phyloP scores from a whole-genome alignment of 2,888 invertebrate genomes.

The Cataglyphis altisquamis region DNA sequence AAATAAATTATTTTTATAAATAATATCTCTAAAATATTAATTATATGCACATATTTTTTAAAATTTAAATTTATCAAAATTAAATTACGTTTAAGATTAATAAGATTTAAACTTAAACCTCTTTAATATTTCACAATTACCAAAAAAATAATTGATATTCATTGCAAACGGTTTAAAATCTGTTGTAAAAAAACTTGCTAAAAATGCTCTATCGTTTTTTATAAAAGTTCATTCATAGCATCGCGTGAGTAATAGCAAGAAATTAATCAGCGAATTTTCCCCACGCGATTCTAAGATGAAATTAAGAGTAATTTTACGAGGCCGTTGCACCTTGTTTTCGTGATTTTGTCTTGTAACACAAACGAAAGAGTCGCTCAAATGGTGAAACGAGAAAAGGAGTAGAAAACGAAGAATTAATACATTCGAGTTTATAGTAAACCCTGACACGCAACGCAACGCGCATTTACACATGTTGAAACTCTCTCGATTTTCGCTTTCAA shows the following conservation, averaged over 20 bases:
- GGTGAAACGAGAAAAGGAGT: constrained; percentile 50
- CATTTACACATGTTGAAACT: constrained; percentile 5
- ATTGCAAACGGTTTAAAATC: neutral
- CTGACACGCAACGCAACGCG: constrained; percentile 59
- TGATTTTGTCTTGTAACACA: neutral
- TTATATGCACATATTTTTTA: neutral
- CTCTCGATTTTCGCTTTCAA: constrained; percentile 59
- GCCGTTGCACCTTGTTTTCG: constrained; percentile 54
- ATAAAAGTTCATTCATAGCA: neutral
- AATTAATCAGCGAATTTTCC: constrained; percentile 32
- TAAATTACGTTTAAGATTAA: neutral
- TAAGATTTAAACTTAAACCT: neutral
- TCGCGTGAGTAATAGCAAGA: neutral
- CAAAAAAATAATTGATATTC: neutral
- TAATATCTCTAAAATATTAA: neutral
- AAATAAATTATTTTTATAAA: constrained; percentile 11
- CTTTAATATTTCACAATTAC: neutral
- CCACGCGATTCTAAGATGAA: constrained; percentile 37
- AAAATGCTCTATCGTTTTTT: neutral
- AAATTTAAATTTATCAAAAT: neutral
- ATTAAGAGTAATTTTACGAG: constrained; percentile 55
- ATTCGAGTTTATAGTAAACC: constrained; percentile 49
- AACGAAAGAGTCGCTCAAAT: neutral
- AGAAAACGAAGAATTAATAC: constrained; percentile 63
- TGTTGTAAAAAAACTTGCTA: neutral